Evolutionary conservation across 2,113 vertebrate genomes (phyloP).

Genomic region (Chrysochloris asiatica): DNA sequence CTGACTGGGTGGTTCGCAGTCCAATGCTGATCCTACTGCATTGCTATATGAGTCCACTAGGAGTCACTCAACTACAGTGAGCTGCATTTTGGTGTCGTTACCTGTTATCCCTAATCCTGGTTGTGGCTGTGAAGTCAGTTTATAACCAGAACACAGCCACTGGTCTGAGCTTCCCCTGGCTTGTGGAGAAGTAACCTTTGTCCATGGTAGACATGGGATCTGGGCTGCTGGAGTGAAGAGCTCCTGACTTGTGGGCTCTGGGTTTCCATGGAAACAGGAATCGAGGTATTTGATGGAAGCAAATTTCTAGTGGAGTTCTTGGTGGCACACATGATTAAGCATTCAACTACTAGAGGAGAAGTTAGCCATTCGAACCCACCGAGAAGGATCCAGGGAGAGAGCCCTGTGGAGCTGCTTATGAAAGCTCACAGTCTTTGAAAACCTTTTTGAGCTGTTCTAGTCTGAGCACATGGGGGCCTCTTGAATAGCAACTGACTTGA

Average conservation of each 20-base stretch:
- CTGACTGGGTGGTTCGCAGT: too few species aligned
- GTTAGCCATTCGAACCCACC: not conserved
- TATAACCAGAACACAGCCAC: too few species aligned
- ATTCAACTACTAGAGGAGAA: not conserved
- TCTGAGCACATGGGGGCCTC: too few species aligned
- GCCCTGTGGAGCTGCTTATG: not conserved
- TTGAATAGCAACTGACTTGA: too few species aligned
- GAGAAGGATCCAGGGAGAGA: not conserved
- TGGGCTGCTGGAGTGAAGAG: fast-evolving
- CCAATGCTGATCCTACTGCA: too few species aligned
- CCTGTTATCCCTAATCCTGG: too few species aligned
- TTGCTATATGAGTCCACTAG: too few species aligned
- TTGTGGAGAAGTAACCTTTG: fast-evolving
- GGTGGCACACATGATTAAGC: not conserved
- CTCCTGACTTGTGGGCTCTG: fast-evolving
- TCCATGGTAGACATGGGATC: too few species aligned
- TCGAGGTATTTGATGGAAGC: not conserved
- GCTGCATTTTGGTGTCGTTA: too few species aligned
- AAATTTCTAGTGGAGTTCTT: not conserved
- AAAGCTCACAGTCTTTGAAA: not conserved
- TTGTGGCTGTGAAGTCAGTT: too few species aligned
- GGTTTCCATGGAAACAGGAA: fast-evolving
- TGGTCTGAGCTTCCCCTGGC: too few species aligned
- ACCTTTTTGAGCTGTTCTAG: too few species aligned
- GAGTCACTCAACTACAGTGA: not conserved